Evolutionary conservation across 53 echinoderm and acorn worm genomes (phyloP).

Genomic region (Luidia sarsii): DNA sequence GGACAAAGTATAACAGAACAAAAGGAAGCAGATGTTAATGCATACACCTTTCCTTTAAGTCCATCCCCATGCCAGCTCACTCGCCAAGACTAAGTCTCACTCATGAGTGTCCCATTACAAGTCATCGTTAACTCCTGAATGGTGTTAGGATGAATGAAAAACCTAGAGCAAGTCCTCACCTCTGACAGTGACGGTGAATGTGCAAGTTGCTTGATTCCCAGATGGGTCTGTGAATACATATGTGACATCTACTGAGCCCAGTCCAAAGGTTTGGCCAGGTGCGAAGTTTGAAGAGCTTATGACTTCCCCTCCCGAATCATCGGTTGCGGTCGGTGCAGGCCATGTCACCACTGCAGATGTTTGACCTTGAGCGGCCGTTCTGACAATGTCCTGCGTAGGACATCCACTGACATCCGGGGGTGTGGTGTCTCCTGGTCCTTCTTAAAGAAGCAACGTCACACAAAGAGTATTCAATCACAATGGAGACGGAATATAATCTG

Average conservation of each 20-base stretch:
- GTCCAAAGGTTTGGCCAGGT: conserved; percentile 33
- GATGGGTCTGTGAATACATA: conserved; percentile 62
- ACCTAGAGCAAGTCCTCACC: conserved; percentile 10
- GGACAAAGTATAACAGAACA: no score
- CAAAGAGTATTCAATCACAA: no score
- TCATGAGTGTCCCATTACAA: neutral
- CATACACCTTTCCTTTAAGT: no score
- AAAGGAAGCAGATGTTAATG: no score
- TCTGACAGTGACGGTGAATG: conserved; percentile 57
- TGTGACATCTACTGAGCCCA: conserved; percentile 23
- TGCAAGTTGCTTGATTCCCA: conserved; percentile 58
- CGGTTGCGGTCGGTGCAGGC: conserved; percentile 44
- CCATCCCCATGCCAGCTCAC: no score
- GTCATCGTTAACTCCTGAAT: neutral
- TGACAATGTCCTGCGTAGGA: conserved; percentile 11
- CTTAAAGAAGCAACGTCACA: no score
- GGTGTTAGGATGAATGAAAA: neutral
- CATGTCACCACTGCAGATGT: conserved; percentile 25
- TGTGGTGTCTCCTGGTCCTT: conserved; percentile 56
- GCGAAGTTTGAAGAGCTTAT: conserved; percentile 5
- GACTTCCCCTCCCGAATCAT: conserved; percentile 38
- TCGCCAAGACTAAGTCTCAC: no score
- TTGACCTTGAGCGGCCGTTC: conserved; percentile 32
- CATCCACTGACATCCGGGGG: conserved; percentile 58
- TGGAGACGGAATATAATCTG: no score